Conservation (phyloP, 2,888 invertebrate genomes). For the Leptinotarsa juncta region DNA sequence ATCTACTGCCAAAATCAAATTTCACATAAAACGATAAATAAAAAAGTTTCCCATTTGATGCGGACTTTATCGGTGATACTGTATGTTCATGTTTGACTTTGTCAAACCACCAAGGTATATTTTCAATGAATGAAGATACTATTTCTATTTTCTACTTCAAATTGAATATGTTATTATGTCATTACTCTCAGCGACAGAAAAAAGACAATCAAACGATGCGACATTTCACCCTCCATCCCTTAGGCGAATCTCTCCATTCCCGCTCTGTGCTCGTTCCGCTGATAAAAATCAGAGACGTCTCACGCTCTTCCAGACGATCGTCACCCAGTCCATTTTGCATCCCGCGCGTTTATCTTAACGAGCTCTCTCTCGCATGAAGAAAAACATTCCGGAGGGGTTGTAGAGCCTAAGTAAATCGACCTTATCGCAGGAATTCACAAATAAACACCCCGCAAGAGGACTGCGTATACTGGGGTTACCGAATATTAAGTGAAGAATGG, state of each 20-base stretch:
- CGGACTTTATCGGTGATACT: too few relatives aligned
- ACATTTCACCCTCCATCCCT: background rate
- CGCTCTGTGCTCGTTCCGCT: conserved; percentile 10
- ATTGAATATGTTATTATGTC: too few relatives aligned
- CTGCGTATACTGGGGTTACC: conserved; percentile 27
- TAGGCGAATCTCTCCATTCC: conserved; percentile 10
- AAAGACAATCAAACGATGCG: background rate
- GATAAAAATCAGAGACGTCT: conserved; percentile 47
- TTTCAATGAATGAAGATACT: too few relatives aligned
- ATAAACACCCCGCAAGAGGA: conserved; percentile 50
- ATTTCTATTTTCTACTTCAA: too few relatives aligned
- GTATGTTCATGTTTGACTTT: too few relatives aligned
- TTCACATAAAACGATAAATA: too few relatives aligned
- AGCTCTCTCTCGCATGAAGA: conserved; percentile 43
- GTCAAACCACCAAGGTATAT: too few relatives aligned
- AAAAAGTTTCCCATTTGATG: too few relatives aligned
- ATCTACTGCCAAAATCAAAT: too few relatives aligned
- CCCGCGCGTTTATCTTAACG: conserved; percentile 52
- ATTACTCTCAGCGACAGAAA: background rate
- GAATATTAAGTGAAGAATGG: conserved; percentile 29
- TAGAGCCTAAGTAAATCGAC: conserved; percentile 49
- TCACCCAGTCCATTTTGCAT: conserved; percentile 52
- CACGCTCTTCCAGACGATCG: conserved; percentile 42
- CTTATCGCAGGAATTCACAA: conserved; percentile 53
- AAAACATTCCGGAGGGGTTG: conserved; percentile 48